Percentiles rank a stretch among this genome's conserved stretches.
Evolutionary conservation across 1,140 invertebrate species (phyloP).

Genomic region (Antheraea pernyi): DNA sequence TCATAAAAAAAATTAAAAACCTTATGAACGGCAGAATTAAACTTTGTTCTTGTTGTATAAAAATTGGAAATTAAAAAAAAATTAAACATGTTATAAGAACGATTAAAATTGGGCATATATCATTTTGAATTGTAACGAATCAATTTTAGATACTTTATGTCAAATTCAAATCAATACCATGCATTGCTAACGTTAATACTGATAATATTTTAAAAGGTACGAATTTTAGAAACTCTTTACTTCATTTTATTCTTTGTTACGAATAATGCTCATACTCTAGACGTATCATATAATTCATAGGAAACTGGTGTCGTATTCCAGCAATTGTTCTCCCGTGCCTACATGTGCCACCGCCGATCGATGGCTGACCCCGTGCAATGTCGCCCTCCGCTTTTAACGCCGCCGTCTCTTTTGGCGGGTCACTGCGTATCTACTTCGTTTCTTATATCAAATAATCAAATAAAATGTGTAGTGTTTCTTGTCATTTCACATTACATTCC

Average conservation of each 20-base stretch:
- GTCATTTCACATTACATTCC: not conserved
- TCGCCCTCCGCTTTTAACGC: slow-evolving; percentile 50
- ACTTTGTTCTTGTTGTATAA: too few species aligned
- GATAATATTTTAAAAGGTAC: not conserved
- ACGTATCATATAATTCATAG: not conserved
- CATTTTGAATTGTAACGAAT: too few species aligned
- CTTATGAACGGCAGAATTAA: too few species aligned
- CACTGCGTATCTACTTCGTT: slow-evolving; percentile 28
- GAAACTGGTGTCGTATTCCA: slow-evolving; percentile 18
- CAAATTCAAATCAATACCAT: too few species aligned
- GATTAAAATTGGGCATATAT: too few species aligned
- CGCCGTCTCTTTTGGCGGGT: slow-evolving; percentile 45
- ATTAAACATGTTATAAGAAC: too few species aligned
- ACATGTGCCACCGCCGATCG: slow-evolving; percentile 51
- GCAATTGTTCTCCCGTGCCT: slow-evolving; percentile 28
- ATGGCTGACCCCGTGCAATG: slow-evolving; percentile 62
- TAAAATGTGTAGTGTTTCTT: slow-evolving; percentile 1
- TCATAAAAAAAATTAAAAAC: too few species aligned
- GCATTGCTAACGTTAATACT: too few species aligned
- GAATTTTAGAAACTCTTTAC: not conserved
- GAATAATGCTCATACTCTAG: not conserved
- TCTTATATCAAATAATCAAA: slow-evolving; percentile 11
- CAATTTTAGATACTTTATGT: too few species aligned
- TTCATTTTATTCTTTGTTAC: not conserved
- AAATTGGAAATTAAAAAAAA: too few species aligned